Percentiles rank a stretch among this genome's conserved stretches.
phyloP scores from a whole-genome alignment of 2,113 vertebrate species.

The Oreochromis spilurus region DNA sequence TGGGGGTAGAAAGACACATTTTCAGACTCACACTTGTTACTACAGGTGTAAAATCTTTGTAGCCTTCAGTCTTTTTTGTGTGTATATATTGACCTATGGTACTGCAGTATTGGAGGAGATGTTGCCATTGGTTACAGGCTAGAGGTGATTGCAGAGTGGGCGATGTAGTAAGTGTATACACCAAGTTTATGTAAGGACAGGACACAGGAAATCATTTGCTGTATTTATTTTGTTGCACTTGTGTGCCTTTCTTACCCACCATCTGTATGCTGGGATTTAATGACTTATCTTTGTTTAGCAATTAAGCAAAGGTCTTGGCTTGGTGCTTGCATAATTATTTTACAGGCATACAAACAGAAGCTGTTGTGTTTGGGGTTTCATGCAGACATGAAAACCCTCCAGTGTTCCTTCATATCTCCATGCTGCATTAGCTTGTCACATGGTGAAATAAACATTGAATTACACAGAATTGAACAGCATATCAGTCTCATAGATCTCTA shows the following conservation, averaged over 20 bases:
- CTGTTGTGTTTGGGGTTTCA: background rate
- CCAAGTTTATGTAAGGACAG: conserved; percentile 42
- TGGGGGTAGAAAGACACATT: background rate
- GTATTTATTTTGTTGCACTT: background rate
- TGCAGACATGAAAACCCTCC: background rate
- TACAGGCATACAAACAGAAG: background rate
- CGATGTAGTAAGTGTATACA: conserved; percentile 37
- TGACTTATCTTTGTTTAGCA: background rate
- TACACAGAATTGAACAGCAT: background rate
- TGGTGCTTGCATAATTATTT: background rate
- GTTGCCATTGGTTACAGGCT: conserved; percentile 65
- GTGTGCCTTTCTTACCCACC: background rate
- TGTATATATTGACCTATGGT: conserved; percentile 23
- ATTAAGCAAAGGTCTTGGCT: background rate
- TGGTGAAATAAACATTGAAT: background rate
- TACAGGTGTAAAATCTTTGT: background rate
- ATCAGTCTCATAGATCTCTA: background rate
- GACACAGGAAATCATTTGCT: background rate
- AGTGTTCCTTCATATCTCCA: background rate
- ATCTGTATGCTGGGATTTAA: background rate
- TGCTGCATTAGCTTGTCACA: background rate
- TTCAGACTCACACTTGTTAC: background rate
- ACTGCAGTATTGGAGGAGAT: conserved; percentile 35
- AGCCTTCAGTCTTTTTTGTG: background rate
- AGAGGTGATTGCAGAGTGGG: conserved; percentile 34